Evolutionary conservation across 2,113 vertebrate species (phyloP), one percentile per base, ranked within the genome.

Genomic region (Equus przewalskii): DNA sequence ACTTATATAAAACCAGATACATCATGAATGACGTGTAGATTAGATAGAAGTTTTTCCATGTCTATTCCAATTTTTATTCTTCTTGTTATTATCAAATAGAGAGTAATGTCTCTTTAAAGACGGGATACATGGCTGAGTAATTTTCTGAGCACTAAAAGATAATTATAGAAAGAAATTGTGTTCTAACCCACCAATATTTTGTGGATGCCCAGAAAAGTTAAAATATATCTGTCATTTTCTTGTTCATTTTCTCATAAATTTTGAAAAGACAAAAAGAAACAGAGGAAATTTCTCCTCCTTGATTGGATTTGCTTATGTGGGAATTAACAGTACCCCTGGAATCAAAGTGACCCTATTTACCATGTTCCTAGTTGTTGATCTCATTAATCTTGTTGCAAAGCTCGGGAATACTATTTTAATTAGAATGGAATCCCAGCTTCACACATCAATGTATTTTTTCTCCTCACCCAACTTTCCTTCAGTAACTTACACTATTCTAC

Each of bases 401-500:
- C 24, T 95, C 3, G 46, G 91, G 6, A 91, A 91, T 86, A 95
- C 88, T 28, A 0, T 54, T 24, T 46, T 91, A 30, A 91, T 97
- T 1, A 79, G 21, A 33, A 18, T 87, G 18, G 87, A 93, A 1
- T 2, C 75, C 5, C 69, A 79, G 18, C 62, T 94, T 10, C 89
- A 92, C 30, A 89, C 44, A 0, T 65, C 95, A 0, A 85, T 97
- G 89, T 96, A 94, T 33, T 81, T 96, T 49, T 97, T 93, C 62
- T 41, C 36, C 94, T 97, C 44, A 91, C 92, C 18, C 69, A 90
- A 33, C 41, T 97, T 26, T 94, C 92, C 6, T 94, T 96, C 70
- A 81, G 78, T 78, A 87, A 97, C 36, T 65, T 92, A 72, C 92
- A 93, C 75, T 95, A 96, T 16, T 97, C 91, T 44, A 91, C 95